phyloP scores from a whole-genome alignment of 2,797 vertebrate genomes.

The Molossus alvarezi region DNA sequence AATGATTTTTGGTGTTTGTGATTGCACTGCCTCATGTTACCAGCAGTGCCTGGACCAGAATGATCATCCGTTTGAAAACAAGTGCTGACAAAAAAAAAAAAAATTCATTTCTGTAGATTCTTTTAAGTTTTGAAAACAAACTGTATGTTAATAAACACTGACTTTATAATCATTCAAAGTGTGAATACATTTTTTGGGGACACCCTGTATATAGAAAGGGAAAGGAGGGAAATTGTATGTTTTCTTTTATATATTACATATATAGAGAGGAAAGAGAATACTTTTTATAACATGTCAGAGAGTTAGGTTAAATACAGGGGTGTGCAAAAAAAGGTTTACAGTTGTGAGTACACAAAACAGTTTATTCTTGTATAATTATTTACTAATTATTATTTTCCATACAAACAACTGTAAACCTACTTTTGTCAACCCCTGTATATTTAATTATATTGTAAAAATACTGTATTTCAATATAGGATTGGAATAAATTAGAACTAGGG shows the following conservation, averaged over 20 bases:
- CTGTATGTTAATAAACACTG: no score
- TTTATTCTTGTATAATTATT: neutral
- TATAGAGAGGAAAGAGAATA: neutral
- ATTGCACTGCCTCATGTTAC: no score
- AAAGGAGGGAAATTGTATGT: neutral
- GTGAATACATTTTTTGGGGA: no score
- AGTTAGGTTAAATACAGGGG: neutral
- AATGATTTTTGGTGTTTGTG: no score
- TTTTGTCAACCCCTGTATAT: neutral
- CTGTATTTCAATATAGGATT: slow-evolving; percentile 28
- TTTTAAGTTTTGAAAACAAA: no score
- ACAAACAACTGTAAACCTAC: neutral
- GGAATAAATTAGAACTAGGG: slow-evolving; percentile 24
- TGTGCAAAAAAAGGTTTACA: neutral
- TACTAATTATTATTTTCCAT: neutral
- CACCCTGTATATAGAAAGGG: no score
- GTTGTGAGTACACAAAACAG: neutral
- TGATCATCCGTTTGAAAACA: no score
- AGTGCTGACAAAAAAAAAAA: no score
- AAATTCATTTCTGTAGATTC: no score
- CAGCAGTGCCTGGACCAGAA: no score
- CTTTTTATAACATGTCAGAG: slow-evolving; percentile 2
- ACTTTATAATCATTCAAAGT: no score
- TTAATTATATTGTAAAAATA: neutral
- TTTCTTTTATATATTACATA: neutral